Base-by-base conservation (phyloP, 2,888 invertebrate species). In the Hirtodrosophila confusa region DNA sequence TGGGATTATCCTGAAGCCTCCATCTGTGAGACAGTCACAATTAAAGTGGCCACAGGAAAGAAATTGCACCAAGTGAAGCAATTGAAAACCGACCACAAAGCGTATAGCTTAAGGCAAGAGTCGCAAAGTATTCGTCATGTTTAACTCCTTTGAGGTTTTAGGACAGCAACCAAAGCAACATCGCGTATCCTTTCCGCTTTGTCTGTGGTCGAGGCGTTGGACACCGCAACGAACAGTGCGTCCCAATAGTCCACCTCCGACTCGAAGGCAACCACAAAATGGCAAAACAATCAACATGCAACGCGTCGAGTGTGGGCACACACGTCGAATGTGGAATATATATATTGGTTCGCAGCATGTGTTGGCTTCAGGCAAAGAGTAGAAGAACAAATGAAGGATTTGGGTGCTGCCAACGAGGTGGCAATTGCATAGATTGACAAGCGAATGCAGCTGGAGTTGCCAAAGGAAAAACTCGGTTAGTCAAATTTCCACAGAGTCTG, bases 281-380 rank as follows among this genome's bases (percentile, higher is more conserved):
- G 82, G 85, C 88, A 80, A 87, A 82, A 82, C 82, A 82, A 82
- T 82, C 82, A 85, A 80, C 80, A 69, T 71, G 80, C 87, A 71
- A 55, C 69, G 78, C 69, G 63, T 61, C 78, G 71, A 61, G 58
- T 66, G 69, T 74, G 48, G 36, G 37, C 36, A 23, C 24, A 23
- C 24, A 62, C 39, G 44, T 37, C 24, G n/a, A 9, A 17, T 31
- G 43, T 37, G 27, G 1, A 44, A 17, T 40, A 5, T 10, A 3
- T 53, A 23, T 51, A 48, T 7, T 27, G 12, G 35, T 23, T 36
- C 47, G 54, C 43, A 62, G 72, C 51, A 73, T 49, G 43, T 58
- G 51, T 40, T 56, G 55, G 31, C 53, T 31, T 33, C 4, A 11
- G 43, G 55, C 50, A 55, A 54, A 53, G 37, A 11, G 29, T 31